Conservation (phyloP, 2,888 invertebrate genomes). For the Drosophila setosimentum region DNA sequence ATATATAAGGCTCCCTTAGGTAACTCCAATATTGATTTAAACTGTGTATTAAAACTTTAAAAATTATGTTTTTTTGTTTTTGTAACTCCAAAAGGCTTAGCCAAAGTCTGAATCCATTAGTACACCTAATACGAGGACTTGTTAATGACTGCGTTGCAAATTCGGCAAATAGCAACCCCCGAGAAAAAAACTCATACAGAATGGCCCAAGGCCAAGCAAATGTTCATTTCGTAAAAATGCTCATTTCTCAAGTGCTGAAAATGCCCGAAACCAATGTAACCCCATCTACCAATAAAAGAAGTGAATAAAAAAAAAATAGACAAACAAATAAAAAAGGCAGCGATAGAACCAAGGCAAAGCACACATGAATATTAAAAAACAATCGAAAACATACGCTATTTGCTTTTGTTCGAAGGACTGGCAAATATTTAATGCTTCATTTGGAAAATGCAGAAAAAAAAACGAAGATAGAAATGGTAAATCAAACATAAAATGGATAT, state of each 20-base stretch:
- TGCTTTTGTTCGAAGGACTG: slow-evolving; percentile 62
- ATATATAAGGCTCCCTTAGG: background rate
- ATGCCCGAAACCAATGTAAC: slow-evolving; percentile 42
- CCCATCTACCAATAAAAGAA: slow-evolving; percentile 21
- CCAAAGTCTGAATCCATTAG: slow-evolving; percentile 41
- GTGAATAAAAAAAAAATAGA: slow-evolving; percentile 4
- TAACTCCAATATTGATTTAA: background rate
- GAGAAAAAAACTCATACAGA: slow-evolving; percentile 8
- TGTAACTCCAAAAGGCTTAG: background rate
- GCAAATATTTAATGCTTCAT: slow-evolving; percentile 76
- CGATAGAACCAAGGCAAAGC: slow-evolving; percentile 3
- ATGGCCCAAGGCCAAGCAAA: slow-evolving; percentile 69
- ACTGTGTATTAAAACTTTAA: background rate
- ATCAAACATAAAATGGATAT: slow-evolving; percentile 59
- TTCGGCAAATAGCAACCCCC: slow-evolving; percentile 36
- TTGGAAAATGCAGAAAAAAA: slow-evolving; percentile 42
- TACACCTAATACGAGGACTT: slow-evolving; percentile 28
- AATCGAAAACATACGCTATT: slow-evolving; percentile 70
- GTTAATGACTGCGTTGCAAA: slow-evolving; percentile 35
- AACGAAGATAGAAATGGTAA: slow-evolving; percentile 21
- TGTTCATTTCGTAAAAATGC: slow-evolving; percentile 74
- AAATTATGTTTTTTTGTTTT: background rate
- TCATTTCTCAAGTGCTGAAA: slow-evolving; percentile 76
- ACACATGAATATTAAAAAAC: slow-evolving; percentile 74
- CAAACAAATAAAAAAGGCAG: slow-evolving; percentile 13